phyloP scores from a whole-genome alignment of 2,888 invertebrate genomes.

The Marasmarcha lunaedactyla region DNA sequence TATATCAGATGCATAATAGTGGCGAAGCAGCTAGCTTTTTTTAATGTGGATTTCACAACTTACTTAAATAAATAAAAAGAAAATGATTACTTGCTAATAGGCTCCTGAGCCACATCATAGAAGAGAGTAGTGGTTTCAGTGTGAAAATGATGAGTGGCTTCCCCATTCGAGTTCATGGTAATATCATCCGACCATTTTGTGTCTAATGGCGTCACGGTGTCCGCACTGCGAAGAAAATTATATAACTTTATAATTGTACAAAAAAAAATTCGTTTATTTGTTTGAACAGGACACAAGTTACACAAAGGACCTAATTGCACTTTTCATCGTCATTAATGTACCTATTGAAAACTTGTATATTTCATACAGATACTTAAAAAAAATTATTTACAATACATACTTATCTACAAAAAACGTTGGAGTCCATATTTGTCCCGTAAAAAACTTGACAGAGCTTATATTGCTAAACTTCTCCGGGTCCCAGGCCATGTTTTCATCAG shows the following conservation, averaged over 20 bases:
- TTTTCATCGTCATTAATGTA: too few relatives aligned
- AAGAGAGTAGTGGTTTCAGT: slow-evolving; percentile 39
- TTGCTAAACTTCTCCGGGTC: slow-evolving; percentile 67
- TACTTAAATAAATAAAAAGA: too few relatives aligned
- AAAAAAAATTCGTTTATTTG: not conserved
- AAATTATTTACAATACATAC: slow-evolving; percentile 33
- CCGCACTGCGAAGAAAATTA: slow-evolving; percentile 30
- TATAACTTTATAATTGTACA: not conserved
- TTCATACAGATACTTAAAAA: too few relatives aligned
- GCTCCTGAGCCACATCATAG: too few relatives aligned
- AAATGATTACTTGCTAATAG: too few relatives aligned
- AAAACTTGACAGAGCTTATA: slow-evolving; percentile 51
- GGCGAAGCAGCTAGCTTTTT: too few relatives aligned
- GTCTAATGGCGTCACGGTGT: slow-evolving; percentile 28
- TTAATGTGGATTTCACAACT: too few relatives aligned
- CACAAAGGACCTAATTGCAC: too few relatives aligned
- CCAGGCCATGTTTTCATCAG: slow-evolving; percentile 73
- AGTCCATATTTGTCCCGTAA: slow-evolving; percentile 71
- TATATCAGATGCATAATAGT: too few relatives aligned
- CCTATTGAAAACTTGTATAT: too few relatives aligned
- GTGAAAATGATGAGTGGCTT: slow-evolving; percentile 42
- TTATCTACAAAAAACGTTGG: slow-evolving; percentile 63
- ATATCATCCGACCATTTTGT: slow-evolving; percentile 36
- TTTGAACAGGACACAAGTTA: not conserved
- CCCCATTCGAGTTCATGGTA: slow-evolving; percentile 36